phyloP scores from a whole-genome alignment of 2,797 vertebrate genomes.

The Pipistrellus kuhlii region DNA sequence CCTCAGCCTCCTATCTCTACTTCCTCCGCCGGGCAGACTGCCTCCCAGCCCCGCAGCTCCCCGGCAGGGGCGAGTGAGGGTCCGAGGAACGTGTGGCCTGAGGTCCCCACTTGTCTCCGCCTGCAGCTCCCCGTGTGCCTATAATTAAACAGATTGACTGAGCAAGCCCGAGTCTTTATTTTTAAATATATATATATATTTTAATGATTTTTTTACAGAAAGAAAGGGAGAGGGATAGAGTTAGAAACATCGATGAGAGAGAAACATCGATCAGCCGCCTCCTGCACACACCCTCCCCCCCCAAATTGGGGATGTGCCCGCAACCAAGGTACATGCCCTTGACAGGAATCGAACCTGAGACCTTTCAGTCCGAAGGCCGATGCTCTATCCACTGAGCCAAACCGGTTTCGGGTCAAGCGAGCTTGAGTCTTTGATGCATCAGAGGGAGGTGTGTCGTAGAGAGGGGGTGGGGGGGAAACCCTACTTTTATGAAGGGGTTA shows the following conservation, averaged over 20 bases:
- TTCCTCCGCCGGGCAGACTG: constrained; percentile 69
- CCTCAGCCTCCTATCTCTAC: constrained; percentile 71
- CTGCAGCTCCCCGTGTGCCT: background rate
- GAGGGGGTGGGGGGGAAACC: background rate
- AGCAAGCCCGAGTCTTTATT: background rate
- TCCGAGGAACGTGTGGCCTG: background rate
- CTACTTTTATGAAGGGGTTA: background rate
- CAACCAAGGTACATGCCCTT: too few species aligned
- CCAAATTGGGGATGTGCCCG: too few species aligned
- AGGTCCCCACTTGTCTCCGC: background rate
- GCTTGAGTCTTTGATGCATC: background rate
- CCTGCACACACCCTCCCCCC: too few species aligned
- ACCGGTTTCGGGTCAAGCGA: too few species aligned
- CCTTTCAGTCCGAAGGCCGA: too few species aligned
- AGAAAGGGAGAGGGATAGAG: too few species aligned
- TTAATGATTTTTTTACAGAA: too few species aligned
- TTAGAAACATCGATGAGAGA: too few species aligned
- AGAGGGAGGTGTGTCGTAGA: background rate
- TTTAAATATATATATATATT: too few species aligned
- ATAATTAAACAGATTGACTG: constrained; percentile 45
- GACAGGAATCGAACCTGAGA: too few species aligned
- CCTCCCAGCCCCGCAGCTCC: background rate
- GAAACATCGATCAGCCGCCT: too few species aligned
- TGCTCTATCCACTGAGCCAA: too few species aligned
- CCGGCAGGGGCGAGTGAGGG: constrained; percentile 44